Conservation (phyloP, 2,888 invertebrate species). For the Sphinx pinastri region DNA sequence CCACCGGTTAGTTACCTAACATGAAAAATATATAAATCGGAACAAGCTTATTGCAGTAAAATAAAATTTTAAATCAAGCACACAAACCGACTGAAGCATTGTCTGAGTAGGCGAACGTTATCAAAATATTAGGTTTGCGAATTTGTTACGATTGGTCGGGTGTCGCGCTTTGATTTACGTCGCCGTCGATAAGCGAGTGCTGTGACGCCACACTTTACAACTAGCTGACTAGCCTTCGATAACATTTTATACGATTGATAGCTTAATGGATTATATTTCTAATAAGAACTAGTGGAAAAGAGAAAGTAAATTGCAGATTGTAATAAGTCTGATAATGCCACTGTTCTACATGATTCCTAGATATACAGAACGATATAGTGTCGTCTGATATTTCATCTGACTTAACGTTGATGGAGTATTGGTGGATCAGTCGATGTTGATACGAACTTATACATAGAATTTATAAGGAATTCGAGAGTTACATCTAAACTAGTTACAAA, state of each 20-base stretch:
- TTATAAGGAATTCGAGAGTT: too few relatives aligned
- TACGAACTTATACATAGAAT: too few relatives aligned
- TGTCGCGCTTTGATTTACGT: conserved; percentile 76
- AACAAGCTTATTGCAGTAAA: neutral
- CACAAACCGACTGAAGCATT: conserved; percentile 33
- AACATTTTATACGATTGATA: conserved; percentile 32
- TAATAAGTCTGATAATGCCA: neutral
- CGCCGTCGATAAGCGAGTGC: conserved; percentile 59
- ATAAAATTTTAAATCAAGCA: conserved; percentile 28
- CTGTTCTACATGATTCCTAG: too few relatives aligned
- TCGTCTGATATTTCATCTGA: too few relatives aligned
- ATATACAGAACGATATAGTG: too few relatives aligned
- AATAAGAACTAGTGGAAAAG: neutral
- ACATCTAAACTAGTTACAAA: too few relatives aligned
- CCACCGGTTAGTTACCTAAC: too few relatives aligned
- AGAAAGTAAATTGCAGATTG: neutral
- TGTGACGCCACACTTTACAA: conserved; percentile 39
- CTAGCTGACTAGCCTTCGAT: conserved; percentile 41
- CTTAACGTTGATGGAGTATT: too few relatives aligned
- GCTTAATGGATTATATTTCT: neutral
- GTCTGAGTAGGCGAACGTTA: conserved; percentile 50
- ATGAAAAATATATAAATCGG: too few relatives aligned
- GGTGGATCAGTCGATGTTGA: too few relatives aligned
- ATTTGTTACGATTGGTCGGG: conserved; percentile 79
- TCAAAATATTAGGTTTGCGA: conserved; percentile 74